Base-by-base conservation (phyloP, 1,140 invertebrate genomes). In the Telenomus remus region DNA sequence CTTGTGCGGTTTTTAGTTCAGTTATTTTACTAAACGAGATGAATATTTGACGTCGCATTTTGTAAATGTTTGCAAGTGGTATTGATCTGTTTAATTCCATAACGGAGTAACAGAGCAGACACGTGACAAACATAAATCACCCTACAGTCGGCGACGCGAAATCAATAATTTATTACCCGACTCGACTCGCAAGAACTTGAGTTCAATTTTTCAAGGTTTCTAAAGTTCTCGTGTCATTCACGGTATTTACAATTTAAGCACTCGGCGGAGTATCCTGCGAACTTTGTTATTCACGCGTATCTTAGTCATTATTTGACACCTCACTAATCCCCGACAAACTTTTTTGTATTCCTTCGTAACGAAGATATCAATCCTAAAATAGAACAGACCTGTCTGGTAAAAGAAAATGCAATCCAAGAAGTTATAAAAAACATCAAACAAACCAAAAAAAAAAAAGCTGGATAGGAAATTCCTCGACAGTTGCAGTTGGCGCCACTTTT, bases 171-270 rank as follows among this genome's bases (percentile, higher is more conserved):
- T 73, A 66, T 73, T 16, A 12, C 14, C 3, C 19, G 48, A 61
- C 19, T 51, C 27, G 53, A 61, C 19, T 51, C 27, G 53, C 13
- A n/a, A 44, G 12, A 66, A 73, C 60, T 61, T 55, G 19, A 35
- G 44, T n/a, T 73, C 11, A 49, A 66, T 55, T 66, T 66, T 68
- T 74, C 63, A 74, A 74, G 56, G 56, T 57, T 61, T 35, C 1
- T 4, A 14, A 68, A 74, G 42, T 68, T 73, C 44, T 33, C 55
- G 44, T 74, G 51, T 74, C 51, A 63, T 66, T 74, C 56, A 43
- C 14, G 64, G 47, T 63, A 68, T 63, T 74, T 68, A 74, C 63
- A 74, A 68, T 74, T 74, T 68, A 68, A 74, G 63, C 51, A 63
- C 56, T 19, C 19, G 2, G 1, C 15, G 11, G 59, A 73, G 46